Percentiles rank a stretch among this genome's conserved stretches.
Evolutionary conservation across 53 echinoderm and acorn worm species (phyloP).

Genomic region (Hippasteria phrygiana): DNA sequence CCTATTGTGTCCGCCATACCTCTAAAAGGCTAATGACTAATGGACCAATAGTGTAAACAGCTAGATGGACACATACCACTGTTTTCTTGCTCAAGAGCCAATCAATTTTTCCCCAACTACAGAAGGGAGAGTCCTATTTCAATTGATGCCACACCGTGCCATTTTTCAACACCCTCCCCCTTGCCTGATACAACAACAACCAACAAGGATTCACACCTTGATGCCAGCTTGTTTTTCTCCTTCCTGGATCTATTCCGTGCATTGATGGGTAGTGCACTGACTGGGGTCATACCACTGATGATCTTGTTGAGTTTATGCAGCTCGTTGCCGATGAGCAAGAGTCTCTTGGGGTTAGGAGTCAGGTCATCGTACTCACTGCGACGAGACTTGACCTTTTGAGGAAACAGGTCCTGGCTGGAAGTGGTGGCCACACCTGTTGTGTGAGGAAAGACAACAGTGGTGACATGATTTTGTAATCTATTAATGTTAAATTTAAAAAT

Average conservation of each 20-base stretch:
- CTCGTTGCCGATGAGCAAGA: slow-evolving; percentile 93
- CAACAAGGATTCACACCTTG: slow-evolving; percentile 81
- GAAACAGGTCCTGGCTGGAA: slow-evolving; percentile 21
- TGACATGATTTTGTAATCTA: not conserved
- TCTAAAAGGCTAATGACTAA: no score
- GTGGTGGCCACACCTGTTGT: slow-evolving; percentile 26
- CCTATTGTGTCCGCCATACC: no score
- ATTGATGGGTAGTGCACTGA: slow-evolving; percentile 77
- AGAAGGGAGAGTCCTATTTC: no score
- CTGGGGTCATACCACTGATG: slow-evolving; percentile 88
- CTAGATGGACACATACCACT: no score
- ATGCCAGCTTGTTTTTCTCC: slow-evolving; percentile 97
- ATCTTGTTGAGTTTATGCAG: slow-evolving; percentile 93
- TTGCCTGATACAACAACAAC: no score
- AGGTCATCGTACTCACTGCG: slow-evolving; percentile 97
- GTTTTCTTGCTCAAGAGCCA: no score
- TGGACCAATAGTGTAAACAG: no score
- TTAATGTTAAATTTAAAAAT: not conserved
- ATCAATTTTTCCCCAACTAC: no score
- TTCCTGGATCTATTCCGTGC: slow-evolving; percentile 88
- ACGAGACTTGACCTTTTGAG: slow-evolving; percentile 74
- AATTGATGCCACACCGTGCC: no score
- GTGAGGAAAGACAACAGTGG: not conserved
- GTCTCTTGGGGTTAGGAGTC: slow-evolving; percentile 92
- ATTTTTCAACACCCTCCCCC: no score